Evolutionary conservation across 2,888 invertebrate genomes (phyloP).

Genomic region (Acronicta alni): DNA sequence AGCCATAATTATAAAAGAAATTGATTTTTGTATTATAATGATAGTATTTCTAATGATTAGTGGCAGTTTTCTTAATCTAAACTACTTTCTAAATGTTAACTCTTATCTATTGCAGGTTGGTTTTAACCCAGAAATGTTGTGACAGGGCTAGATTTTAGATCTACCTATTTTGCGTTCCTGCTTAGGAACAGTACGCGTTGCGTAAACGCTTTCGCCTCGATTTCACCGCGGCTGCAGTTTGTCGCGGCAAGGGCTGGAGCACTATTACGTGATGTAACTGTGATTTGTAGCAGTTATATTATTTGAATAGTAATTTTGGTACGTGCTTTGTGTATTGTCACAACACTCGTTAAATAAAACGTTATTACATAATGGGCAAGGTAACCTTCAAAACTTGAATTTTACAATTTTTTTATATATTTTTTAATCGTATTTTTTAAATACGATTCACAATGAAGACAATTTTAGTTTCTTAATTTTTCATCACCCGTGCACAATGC

Average conservation of each 20-base stretch:
- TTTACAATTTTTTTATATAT: no score
- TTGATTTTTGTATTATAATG: no score
- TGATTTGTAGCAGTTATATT: constrained; percentile 46
- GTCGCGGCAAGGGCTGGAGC: constrained; percentile 57
- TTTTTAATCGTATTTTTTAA: no score
- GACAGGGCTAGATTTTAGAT: constrained; percentile 43
- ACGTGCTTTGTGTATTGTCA: constrained; percentile 11
- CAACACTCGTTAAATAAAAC: neutral
- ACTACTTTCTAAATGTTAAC: constrained; percentile 20
- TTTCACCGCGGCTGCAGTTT: constrained; percentile 64
- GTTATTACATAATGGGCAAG: neutral
- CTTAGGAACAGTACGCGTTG: constrained; percentile 61
- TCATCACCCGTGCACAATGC: no score
- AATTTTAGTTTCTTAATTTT: no score
- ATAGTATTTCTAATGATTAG: neutral
- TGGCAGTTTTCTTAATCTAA: constrained; percentile 11
- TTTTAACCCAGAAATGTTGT: constrained; percentile 35
- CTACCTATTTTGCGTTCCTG: constrained; percentile 55
- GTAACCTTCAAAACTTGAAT: neutral
- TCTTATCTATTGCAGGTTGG: constrained; percentile 17
- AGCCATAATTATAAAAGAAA: no score
- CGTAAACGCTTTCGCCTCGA: constrained; percentile 73
- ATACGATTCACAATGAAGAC: no score
- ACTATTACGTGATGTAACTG: constrained; percentile 54
- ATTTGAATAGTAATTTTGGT: constrained; percentile 31